Evolutionary conservation across 2,113 vertebrate genomes (phyloP).

Genomic region (Rhinoptilus africanus): DNA sequence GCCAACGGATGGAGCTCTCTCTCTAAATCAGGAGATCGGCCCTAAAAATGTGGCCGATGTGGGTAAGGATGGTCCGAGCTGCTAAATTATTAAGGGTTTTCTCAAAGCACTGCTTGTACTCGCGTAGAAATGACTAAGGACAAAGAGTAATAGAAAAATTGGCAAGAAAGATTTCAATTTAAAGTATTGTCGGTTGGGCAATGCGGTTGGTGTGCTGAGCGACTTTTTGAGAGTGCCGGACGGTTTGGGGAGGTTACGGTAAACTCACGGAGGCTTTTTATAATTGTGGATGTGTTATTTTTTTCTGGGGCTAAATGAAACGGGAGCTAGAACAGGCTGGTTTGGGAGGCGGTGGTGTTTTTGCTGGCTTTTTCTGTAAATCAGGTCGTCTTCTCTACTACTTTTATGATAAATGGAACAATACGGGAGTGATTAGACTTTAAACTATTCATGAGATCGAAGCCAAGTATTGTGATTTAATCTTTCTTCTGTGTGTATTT

Average conservation of each 20-base stretch:
- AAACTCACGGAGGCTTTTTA: background rate
- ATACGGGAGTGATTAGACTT: background rate
- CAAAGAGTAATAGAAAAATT: background rate
- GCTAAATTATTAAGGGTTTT: background rate
- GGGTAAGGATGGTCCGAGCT: slow-evolving; percentile 6
- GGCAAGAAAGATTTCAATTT: background rate
- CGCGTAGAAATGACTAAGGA: background rate
- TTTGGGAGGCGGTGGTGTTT: background rate
- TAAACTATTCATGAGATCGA: background rate
- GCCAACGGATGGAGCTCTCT: background rate
- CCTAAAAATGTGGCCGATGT: background rate
- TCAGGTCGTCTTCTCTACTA: background rate
- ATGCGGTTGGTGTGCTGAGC: background rate
- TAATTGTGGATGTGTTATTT: background rate
- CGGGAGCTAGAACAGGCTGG: background rate
- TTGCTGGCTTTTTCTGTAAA: slow-evolving; percentile 17
- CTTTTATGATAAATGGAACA: slow-evolving; percentile 5
- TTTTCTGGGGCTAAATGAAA: background rate
- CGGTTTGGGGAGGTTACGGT: background rate
- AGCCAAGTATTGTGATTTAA: background rate
- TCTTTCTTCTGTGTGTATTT: background rate
- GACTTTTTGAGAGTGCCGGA: background rate
- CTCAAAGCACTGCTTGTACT: background rate
- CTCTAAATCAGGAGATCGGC: background rate
- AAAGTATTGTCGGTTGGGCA: background rate